Conservation (phyloP, 2,113 vertebrate genomes). For the Ahaetulla prasina region DNA sequence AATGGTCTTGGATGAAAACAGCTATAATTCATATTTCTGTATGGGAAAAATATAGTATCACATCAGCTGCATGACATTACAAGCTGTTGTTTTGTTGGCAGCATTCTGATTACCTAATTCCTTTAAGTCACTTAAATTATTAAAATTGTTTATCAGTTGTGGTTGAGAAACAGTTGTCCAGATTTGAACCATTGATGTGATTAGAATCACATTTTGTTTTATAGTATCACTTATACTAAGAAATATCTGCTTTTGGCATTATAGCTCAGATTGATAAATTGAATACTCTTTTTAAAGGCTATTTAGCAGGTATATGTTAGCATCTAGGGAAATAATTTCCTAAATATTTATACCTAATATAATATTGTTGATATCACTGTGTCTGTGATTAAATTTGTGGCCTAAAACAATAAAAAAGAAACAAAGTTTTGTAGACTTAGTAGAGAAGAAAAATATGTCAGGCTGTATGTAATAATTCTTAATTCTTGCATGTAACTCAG, state of each 20-base stretch:
- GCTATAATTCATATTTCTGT: not conserved
- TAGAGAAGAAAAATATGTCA: not conserved
- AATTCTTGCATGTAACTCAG: not conserved
- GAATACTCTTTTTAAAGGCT: not conserved
- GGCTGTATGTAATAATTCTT: not conserved
- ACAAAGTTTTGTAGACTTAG: not conserved
- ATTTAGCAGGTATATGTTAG: not conserved
- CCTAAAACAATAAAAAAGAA: not conserved
- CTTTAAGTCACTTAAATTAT: not conserved
- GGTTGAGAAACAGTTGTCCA: not conserved
- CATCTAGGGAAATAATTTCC: not conserved
- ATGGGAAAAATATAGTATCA: not conserved
- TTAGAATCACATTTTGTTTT: not conserved
- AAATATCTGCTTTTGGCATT: not conserved
- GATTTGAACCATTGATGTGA: not conserved
- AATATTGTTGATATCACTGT: not conserved
- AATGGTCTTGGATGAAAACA: not conserved
- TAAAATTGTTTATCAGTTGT: not conserved
- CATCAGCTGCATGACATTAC: not conserved
- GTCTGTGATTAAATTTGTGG: not conserved
- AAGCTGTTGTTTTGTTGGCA: not conserved
- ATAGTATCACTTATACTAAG: not conserved
- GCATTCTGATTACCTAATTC: not conserved
- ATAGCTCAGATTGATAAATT: not conserved
- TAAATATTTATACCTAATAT: not conserved